phyloP scores from a whole-genome alignment of 2,797 vertebrate species.

The Bovichtus diacanthus region DNA sequence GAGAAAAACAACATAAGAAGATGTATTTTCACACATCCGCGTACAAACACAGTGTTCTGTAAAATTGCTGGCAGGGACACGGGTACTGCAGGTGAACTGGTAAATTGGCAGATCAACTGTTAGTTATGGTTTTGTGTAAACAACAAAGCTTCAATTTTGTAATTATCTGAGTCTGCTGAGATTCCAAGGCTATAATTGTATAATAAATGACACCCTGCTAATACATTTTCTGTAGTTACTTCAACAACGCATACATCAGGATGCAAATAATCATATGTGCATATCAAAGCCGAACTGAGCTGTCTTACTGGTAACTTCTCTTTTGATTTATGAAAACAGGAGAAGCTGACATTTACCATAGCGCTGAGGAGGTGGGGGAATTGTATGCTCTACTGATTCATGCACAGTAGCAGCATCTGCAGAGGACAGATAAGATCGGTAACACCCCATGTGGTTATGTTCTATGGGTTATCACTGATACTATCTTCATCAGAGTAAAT shows the following conservation, averaged over 20 bases:
- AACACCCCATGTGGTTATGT: not conserved
- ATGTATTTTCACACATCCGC: not conserved
- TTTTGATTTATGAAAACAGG: not conserved
- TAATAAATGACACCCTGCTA: not conserved
- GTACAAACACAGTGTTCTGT: not conserved
- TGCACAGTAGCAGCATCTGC: slow-evolving; percentile 37
- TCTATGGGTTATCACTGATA: slow-evolving; percentile 16
- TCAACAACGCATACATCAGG: not conserved
- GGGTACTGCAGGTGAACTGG: not conserved
- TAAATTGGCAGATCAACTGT: not conserved
- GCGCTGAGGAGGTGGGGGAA: slow-evolving; percentile 4
- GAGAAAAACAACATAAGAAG: slow-evolving; percentile 5
- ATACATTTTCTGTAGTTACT: not conserved
- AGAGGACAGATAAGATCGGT: slow-evolving; percentile 63
- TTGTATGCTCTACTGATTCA: not conserved
- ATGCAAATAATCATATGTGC: not conserved
- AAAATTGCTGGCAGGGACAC: not conserved
- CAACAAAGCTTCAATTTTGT: not conserved
- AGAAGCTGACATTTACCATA: not conserved
- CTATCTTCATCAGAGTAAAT: slow-evolving; percentile 18
- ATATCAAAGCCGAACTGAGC: too few relatives aligned
- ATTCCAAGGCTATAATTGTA: not conserved
- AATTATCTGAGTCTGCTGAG: not conserved
- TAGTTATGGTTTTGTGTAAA: not conserved
- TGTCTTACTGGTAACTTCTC: not conserved